phyloP scores from a whole-genome alignment of 2,888 invertebrate genomes.

The Smittia sp. region DNA sequence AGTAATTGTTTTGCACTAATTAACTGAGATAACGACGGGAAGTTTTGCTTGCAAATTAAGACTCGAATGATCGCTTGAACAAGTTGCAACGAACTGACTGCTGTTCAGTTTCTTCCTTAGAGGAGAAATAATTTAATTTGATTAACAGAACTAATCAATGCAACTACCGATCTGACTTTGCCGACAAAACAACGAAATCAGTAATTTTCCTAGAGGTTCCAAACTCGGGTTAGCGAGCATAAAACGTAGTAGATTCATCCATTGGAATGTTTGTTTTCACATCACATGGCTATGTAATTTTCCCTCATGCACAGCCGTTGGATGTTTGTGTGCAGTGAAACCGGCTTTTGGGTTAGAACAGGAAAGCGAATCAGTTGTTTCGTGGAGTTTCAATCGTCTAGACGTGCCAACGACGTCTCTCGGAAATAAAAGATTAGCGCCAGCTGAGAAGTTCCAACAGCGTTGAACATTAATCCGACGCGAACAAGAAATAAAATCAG shows the following conservation, averaged over 20 bases:
- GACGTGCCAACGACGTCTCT: neutral
- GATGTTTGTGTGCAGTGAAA: neutral
- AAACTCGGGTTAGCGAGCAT: neutral
- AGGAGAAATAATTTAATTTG: too few species aligned
- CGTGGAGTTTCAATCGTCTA: constrained; percentile 21
- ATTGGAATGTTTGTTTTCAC: constrained; percentile 7
- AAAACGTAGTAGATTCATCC: constrained; percentile 32
- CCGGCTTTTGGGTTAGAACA: constrained; percentile 20
- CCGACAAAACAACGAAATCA: neutral
- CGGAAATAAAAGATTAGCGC: constrained; percentile 19
- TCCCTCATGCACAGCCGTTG: neutral
- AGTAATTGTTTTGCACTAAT: too few species aligned
- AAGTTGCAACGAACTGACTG: too few species aligned
- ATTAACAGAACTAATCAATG: too few species aligned
- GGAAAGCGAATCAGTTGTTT: constrained; percentile 27
- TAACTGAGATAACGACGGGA: too few species aligned
- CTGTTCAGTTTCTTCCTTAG: too few species aligned
- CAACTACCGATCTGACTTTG: neutral
- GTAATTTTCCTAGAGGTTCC: neutral
- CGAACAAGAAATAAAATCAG: neutral
- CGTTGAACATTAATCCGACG: neutral
- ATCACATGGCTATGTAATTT: too few species aligned
- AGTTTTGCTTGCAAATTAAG: too few species aligned
- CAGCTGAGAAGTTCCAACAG: constrained; percentile 2
- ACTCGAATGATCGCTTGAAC: too few species aligned